Conservation (phyloP, 2,797 vertebrate species). For the Pangasius larnaudii region DNA sequence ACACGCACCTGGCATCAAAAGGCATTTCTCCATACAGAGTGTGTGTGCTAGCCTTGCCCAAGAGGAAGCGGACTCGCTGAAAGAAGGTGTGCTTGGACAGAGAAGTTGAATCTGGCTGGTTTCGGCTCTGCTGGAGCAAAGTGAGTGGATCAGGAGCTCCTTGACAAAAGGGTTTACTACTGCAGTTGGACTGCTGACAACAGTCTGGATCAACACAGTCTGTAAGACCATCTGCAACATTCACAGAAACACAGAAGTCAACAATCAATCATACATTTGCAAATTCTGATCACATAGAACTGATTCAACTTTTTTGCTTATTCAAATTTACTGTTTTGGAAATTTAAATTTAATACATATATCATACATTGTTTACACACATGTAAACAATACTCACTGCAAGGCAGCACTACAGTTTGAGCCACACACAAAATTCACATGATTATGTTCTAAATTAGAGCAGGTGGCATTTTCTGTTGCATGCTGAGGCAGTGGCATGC, state of each 20-base stretch:
- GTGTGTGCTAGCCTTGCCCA: conserved; percentile 86
- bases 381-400: not conserved
- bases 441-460: no score
- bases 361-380: no score
- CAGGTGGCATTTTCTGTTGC: no score
- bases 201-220: conserved; percentile 89
- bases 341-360: no score
- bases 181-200: conserved; percentile 85
- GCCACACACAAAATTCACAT: no score
- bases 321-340: no score
- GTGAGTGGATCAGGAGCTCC: conserved; percentile 87
- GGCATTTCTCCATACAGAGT: conserved; percentile 81
- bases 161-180: conserved; percentile 81
- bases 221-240: conserved; percentile 81
- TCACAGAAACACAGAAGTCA: conserved; percentile 26
- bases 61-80: conserved; percentile 84
- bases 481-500: no score
- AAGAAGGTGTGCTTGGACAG: conserved; percentile 81
- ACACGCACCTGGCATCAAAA: conserved; percentile 83
- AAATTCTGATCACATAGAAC: not conserved
- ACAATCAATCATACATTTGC: not conserved
- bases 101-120: conserved; percentile 70
- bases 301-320: not conserved
- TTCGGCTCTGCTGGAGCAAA: conserved; percentile 71
- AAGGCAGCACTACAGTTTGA: no score